Base-by-base conservation (phyloP, 2,888 invertebrate genomes). In the Gibbula magus region DNA sequence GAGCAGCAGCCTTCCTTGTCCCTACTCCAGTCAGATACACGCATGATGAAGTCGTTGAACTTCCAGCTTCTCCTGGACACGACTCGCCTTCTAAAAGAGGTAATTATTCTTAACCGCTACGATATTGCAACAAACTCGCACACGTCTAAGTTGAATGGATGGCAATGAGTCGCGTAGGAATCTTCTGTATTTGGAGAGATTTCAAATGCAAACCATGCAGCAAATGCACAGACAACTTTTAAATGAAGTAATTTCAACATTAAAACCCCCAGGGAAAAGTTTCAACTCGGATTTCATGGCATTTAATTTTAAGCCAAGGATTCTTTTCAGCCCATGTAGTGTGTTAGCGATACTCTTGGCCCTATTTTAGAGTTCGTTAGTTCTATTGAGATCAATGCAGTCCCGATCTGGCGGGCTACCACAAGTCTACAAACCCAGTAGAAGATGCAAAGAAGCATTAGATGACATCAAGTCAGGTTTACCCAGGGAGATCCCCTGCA, bases 281-380 rank as follows among this genome's bases (percentile, higher is more conserved):
- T 25, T 29, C 61, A 61, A 25, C 13, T 25, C 25, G 29, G 29
- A 61, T 61, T 29, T 29, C 29, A 61, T 25, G 61, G 25, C 25
- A 61, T 61, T 61, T 61, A 61, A 61, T 61, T 61, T 61, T 29
- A 61, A 61, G 25, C 61, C 25, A 16, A 29, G 29, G 18, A 22
- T 13, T 29, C 61, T 18, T 25, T 61, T 61, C 61, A 61, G 61
- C 13, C 13, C 13, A 8, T 61, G 61, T 25, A 61, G 29, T 61
- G 13, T 61, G 61, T 61, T 61, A 61, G 61, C 16, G 20, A 61
- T 29, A 25, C 29, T 29, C 16, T 61, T 61, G 61, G 29, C 61
- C 29, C 61, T 61, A 61, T 61, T 61, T 61, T 61, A 61, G 29
- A 61, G 61, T 61, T 61, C 61, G 61, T 61, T 61, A 61, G 61